Evolutionary conservation across 2,888 invertebrate species (phyloP), one percentile per base, ranked within the genome.

Genomic region (Stenodema calcarata): DNA sequence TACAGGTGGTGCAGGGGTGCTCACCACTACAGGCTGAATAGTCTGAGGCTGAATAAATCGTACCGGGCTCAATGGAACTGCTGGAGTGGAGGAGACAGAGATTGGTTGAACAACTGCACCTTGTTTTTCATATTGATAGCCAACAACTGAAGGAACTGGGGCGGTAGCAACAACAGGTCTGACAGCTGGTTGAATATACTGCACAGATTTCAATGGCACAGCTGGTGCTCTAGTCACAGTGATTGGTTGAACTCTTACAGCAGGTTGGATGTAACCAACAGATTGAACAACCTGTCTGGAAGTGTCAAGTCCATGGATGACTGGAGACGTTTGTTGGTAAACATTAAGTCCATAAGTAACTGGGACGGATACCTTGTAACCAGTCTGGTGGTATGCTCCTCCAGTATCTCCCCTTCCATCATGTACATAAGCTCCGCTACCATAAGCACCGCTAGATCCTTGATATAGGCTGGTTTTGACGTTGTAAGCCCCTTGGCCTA

Each of bases 151-250:
- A 30, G 84, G 87, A 41, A 84, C 86, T 23, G 88, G 88, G 6
- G 87, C 88, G 47, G 87, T 88, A 16, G 81, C 86, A 18, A 87
- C 88, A 27, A 89, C 84, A 42, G 89, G 89, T 6, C 88, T 87
- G 2, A 88, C 87, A 62, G 87, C 78, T 41, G 86, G 86, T 23
- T 78, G 76, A 73, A 87, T 76, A 81, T 87, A 87, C 41, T 84
- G 83, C 9, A 87, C 44, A n/a, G 86, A 47, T 73, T 86, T 86
- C 50, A 84, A 23, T 9, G 87, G 87, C 14, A 87, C 83, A 54
- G 76, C 82, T 28, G 87, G 88, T 14, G 87, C 69, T 16, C 62
- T 27, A 16, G 87, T 88, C 14, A 85, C 87, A 18, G 88, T 87
- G 11, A 88, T 88, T n/a, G 88, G 88, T 54, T 78, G 78, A 70